phyloP scores from a whole-genome alignment of 2,797 vertebrate species.

The Gouania willdenowi region DNA sequence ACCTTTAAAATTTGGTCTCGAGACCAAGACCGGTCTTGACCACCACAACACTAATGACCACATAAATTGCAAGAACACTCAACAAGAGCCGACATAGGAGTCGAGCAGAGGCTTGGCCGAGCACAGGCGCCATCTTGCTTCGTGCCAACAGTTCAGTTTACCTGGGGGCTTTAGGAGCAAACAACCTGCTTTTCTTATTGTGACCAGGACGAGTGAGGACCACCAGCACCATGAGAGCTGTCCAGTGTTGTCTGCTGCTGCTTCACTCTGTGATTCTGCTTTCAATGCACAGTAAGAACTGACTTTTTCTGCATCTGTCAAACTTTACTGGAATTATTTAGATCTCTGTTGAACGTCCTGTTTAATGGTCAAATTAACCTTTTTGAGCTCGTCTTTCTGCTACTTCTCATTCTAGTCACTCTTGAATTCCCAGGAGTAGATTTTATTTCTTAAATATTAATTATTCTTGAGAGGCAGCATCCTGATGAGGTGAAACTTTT shows the following conservation, averaged over 20 bases:
- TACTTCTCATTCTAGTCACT: neutral
- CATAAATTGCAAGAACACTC: too few species aligned
- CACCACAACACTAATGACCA: too few species aligned
- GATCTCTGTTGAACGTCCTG: neutral
- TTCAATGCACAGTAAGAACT: conserved; percentile 69
- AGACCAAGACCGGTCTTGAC: too few species aligned
- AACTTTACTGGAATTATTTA: neutral
- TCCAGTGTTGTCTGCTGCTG: conserved; percentile 65
- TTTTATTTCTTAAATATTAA: neutral
- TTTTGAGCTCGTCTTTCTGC: neutral
- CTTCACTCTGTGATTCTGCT: conserved; percentile 69
- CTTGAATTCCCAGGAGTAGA: neutral
- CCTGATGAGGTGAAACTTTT: neutral
- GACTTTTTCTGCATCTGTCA: neutral
- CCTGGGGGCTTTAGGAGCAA: conserved; percentile 71
- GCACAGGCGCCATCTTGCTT: too few species aligned
- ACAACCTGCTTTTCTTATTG: conserved; percentile 73
- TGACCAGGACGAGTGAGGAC: conserved; percentile 51
- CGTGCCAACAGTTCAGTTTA: too few species aligned
- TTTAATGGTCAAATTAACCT: neutral
- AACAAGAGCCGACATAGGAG: too few species aligned
- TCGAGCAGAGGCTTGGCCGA: too few species aligned
- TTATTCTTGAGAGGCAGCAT: neutral
- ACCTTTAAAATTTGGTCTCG: too few species aligned
- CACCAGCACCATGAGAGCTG: conserved; percentile 73